phyloP scores from a whole-genome alignment of 2,888 invertebrate species.

The Acanthosepion pharaonis region DNA sequence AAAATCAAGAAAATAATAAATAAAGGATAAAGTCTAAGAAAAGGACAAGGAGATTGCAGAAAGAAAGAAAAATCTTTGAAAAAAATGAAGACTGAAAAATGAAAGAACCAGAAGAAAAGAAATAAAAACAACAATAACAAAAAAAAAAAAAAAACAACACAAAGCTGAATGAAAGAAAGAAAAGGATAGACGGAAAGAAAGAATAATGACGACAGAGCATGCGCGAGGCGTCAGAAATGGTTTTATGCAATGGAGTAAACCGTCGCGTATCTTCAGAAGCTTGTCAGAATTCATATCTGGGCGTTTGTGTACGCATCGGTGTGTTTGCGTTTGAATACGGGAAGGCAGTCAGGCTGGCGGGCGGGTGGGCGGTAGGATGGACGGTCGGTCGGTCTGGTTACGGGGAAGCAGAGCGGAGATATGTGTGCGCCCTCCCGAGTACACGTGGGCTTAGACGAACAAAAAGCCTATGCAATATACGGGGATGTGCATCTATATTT shows the following conservation, averaged over 20 bases:
- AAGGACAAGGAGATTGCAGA: neutral
- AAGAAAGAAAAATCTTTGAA: neutral
- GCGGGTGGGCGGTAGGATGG: neutral
- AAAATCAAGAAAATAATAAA: neutral
- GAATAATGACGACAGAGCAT: neutral
- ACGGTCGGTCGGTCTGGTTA: neutral
- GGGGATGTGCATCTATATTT: neutral
- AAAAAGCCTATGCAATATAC: neutral
- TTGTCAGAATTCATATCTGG: constrained; percentile 4
- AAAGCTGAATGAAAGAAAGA: neutral
- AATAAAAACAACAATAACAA: neutral
- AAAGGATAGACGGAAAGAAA: neutral
- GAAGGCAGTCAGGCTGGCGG: neutral
- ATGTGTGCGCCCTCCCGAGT: neutral
- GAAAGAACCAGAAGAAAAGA: neutral
- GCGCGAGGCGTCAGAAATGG: constrained; percentile 17
- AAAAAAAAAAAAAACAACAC: neutral
- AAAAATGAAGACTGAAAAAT: neutral
- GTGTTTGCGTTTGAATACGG: constrained; percentile 13
- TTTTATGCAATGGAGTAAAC: neutral
- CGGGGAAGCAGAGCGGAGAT: neutral
- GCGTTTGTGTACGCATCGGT: constrained; percentile 33
- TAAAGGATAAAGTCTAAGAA: neutral
- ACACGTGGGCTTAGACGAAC: neutral
- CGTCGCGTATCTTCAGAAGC: neutral